Percentiles rank a stretch among this genome's conserved stretches.
These are phyloP conservation scores for Lordiphosa clarofinis DNA, from an alignment of 1,140 invertebrate genomes.

Conservation along the genomic window DNA sequence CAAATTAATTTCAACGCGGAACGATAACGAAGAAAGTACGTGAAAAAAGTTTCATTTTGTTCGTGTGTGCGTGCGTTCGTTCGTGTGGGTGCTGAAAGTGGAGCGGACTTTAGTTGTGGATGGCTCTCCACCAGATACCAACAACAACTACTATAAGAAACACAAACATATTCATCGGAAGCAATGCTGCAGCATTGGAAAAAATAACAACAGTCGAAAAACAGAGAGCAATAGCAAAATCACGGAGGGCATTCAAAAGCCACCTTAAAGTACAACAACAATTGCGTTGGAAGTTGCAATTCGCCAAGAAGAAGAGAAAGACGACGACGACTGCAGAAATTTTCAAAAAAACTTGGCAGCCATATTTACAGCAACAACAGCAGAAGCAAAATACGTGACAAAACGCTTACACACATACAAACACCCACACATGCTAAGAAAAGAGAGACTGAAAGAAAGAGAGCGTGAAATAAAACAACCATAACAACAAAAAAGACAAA, in stretches of 20 bases:
- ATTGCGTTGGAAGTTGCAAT: conserved; percentile 75
- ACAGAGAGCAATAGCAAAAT: conserved; percentile 41
- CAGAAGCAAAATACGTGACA: conserved; percentile 68
- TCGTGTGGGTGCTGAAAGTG: conserved; percentile 49
- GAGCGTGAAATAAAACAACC: conserved; percentile 29
- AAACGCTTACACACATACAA: conserved; percentile 30
- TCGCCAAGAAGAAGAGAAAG: conserved; percentile 44
- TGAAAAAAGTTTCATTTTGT: conserved; percentile 43
- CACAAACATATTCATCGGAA: conserved; percentile 8
- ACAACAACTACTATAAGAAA: conserved; percentile 33
- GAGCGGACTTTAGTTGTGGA: conserved; percentile 66
- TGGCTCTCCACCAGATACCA: conserved; percentile 58
- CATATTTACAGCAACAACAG: conserved; percentile 66
- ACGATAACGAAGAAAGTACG: conserved; percentile 60
- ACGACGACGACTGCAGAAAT: conserved; percentile 40
- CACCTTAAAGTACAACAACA: conserved; percentile 38
- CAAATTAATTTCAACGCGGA: conserved; percentile 17
- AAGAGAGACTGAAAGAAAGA: conserved; percentile 5
- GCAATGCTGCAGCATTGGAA: conserved; percentile 35
- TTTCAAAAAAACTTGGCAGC: conserved; percentile 60
- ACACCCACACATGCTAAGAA: conserved; percentile 4
- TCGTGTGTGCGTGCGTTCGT: conserved; percentile 60
- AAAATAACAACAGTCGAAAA: conserved; percentile 20
- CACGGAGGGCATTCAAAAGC: conserved; percentile 12
- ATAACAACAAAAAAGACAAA: conserved; percentile 39